Base-by-base conservation (phyloP, 2,113 vertebrate genomes). In the Ochotona princeps region DNA sequence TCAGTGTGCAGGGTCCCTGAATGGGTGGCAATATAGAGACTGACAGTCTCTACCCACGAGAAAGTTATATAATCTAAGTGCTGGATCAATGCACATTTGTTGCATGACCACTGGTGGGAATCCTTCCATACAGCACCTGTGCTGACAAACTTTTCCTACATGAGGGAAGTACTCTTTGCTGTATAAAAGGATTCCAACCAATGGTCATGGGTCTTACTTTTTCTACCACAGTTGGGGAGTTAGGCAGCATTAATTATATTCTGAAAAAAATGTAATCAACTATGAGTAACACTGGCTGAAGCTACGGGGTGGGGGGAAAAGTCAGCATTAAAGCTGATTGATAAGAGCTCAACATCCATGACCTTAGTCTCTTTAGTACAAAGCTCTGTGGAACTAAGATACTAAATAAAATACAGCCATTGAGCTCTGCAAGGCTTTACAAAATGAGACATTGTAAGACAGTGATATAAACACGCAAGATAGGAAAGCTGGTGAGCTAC, bases 281-380 rank as follows among this genome's bases (percentile, higher is more conserved):
- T n/a, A 54, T 35, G 69, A 94, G 54, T 65, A 92, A 73, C 38
- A 91, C 18, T 76, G 51, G n/a, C 51, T 83, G 63, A 93, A 81
- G n/a, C 65, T 87, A 93, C 4, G 73, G 35, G 35, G 35, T 38
- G 9, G 30, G 49, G 23, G 38, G 54, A 79, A 74, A 57, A 66
- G 17, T 92, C 83, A 78, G 38, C 82, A 21, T 80, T 65, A 85
- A 63, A 83, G 44, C 60, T 95, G 87, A 87, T 7, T 79, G 69
- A 61, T 35, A 57, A 65, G 54, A 25, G 44, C 80, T 51, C 69
- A 79, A 87, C 57, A 94, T 13, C 47, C 28, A 57, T 8, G 81
- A 82, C 84, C 78, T 82, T 79, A 84, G 83, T 60, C 74, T 83
- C 81, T 92, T 94, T 65, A 92, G 91, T 65, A 92, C 80, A 92